Evolutionary conservation across 2,797 vertebrate species (phyloP).

Genomic region (Eulemur coronatus): DNA sequence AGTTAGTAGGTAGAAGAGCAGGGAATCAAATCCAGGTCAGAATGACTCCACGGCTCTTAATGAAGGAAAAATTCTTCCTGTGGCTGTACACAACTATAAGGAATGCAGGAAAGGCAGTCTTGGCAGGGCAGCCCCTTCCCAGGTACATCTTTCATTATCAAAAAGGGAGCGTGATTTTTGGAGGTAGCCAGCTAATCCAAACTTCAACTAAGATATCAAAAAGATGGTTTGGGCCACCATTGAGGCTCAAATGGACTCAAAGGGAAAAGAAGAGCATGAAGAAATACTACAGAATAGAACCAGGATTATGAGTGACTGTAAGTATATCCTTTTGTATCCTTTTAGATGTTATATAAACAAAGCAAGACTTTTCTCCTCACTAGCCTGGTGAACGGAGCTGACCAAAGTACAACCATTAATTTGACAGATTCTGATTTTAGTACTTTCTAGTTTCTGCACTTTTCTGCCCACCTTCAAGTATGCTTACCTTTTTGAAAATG

Average conservation of each 20-base stretch:
- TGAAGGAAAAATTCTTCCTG: background rate
- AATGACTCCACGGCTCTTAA: background rate
- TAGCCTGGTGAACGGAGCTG: background rate
- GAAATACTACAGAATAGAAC: background rate
- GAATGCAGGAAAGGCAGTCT: too few species aligned
- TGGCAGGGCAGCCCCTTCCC: too few species aligned
- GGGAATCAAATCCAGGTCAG: background rate
- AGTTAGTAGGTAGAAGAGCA: background rate
- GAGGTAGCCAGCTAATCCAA: background rate
- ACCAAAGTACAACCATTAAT: background rate
- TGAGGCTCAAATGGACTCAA: background rate
- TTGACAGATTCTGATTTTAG: background rate
- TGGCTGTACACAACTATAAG: too few species aligned
- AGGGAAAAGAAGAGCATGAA: background rate
- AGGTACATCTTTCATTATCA: too few species aligned
- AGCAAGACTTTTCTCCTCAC: background rate
- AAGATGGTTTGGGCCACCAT: background rate
- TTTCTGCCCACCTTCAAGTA: background rate
- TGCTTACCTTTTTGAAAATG: background rate
- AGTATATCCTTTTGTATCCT: background rate
- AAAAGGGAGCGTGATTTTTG: too few species aligned
- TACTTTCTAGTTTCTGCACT: background rate
- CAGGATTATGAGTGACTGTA: background rate
- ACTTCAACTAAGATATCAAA: background rate
- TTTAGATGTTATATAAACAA: background rate